These are phyloP conservation scores for Eupeodes luniger DNA, from an alignment of 2,888 invertebrate genomes.

Conservation along the genomic window DNA sequence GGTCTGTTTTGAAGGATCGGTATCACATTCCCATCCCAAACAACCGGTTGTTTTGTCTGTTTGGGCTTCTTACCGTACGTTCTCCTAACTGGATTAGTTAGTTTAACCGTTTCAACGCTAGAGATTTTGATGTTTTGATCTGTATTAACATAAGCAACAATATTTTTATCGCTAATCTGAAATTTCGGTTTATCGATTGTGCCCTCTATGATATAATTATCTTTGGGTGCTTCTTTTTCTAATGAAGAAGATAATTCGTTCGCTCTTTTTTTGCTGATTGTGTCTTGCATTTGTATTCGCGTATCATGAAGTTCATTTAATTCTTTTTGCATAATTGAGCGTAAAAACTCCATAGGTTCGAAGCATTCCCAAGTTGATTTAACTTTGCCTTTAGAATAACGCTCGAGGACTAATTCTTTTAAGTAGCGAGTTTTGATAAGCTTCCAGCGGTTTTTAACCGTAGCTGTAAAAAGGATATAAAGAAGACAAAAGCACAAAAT, in stretches of 20 bases:
- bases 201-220: background rate
- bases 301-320: conserved; percentile 14
- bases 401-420: conserved; percentile 39
- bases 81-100: too few species aligned
- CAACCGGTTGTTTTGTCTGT: background rate
- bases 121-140: background rate
- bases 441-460: conserved; percentile 48
- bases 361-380: conserved; percentile 36
- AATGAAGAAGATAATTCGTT: too few species aligned
- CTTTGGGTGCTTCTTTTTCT: background rate
- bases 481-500: background rate
- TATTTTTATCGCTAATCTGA: background rate
- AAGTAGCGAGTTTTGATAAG: conserved; percentile 14
- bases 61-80: background rate
- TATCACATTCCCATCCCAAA: background rate
- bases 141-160: background rate
- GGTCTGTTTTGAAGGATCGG: conserved; percentile 20
- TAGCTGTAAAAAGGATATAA: background rate
- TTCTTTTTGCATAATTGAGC: background rate
- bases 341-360: conserved; percentile 52
- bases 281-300: background rate
- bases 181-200: background rate
- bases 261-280: background rate
- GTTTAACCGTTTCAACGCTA: background rate
- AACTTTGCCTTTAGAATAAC: background rate